Evolutionary conservation across 2,113 vertebrate species (phyloP), one percentile per base, ranked within the genome.

Genomic region (Pelusios castaneus): DNA sequence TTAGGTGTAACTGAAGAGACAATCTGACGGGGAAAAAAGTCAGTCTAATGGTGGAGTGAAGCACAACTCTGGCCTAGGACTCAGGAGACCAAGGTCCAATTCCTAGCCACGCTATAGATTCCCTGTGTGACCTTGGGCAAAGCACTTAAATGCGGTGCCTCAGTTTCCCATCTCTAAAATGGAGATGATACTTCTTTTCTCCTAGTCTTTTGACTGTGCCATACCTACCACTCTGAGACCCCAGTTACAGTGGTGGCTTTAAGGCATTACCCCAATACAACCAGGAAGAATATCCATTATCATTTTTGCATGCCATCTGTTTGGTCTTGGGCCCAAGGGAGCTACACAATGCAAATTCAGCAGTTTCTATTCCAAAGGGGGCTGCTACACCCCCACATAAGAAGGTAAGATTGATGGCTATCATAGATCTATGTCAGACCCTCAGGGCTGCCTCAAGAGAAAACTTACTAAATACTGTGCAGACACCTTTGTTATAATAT

Each of bases 41-140:
- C 70, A 2, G 1, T 0, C 11, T 5, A n/a, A 1, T 0, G 1
- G 8, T 5, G 17, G 0, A 0, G 10, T 31, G 91, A 93, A 86
- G 75, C 27, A 75, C 19, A 11, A 47, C 24, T 47, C 49, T 54
- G 78, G n/a, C 43, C 63, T 73, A 88, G 85, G 38, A 77, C 54
- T n/a, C 77, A 78, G 41, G 84, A 91, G 31, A 58, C 0, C 0
- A 96, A 81, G 89, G 52, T 10, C 14, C 85, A 84, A 14, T 41
- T 38, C 29, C 29, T 21, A 84, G 80, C 14, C 47, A 49, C 29
- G 27, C 27, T 38, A 73, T 19, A 58, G 43, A 82, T 8, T 84
- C 88, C 85, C 84, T 55, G 84, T 75, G 55, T 25, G 88, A 7
- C 76, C 91, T 80, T 60, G 29, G 29, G 58, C 58, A 60, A 60